Evolutionary conservation across 2,797 vertebrate species (phyloP).

Genomic region (Calcarius lapponicus): DNA sequence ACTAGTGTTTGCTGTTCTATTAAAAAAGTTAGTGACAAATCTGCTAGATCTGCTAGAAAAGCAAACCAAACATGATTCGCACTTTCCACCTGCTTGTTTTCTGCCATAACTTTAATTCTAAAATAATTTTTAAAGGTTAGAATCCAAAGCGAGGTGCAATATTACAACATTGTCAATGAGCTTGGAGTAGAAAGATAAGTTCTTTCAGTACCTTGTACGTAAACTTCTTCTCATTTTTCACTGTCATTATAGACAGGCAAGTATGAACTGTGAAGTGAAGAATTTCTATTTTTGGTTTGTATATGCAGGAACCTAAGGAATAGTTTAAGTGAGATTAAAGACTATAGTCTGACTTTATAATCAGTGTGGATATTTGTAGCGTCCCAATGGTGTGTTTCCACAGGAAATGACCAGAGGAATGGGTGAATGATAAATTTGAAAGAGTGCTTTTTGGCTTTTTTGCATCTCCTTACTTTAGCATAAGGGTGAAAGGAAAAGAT

Average conservation of each 20-base stretch:
- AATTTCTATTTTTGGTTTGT: not conserved
- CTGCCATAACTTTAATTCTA: not conserved
- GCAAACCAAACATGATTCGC: not conserved
- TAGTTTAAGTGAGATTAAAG: not conserved
- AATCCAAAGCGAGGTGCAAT: not conserved
- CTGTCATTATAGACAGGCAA: not conserved
- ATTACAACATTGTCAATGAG: not conserved
- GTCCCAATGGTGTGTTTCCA: not conserved
- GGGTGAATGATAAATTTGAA: not conserved
- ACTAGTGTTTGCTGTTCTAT: conserved; percentile 29
- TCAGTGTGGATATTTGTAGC: rapidly evolving
- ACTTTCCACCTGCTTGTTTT: not conserved
- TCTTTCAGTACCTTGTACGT: not conserved
- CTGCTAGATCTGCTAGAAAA: not conserved
- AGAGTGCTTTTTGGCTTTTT: rapidly evolving
- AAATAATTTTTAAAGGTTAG: not conserved
- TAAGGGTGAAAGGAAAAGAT: not conserved
- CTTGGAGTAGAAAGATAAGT: not conserved
- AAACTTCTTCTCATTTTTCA: not conserved
- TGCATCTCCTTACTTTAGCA: not conserved
- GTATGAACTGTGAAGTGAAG: not conserved
- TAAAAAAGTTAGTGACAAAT: not conserved
- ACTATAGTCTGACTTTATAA: not conserved
- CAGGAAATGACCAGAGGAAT: not conserved
- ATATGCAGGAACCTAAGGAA: not conserved